Conservation (phyloP, 2,797 vertebrate species). For the Gastrophryne carolinensis region DNA sequence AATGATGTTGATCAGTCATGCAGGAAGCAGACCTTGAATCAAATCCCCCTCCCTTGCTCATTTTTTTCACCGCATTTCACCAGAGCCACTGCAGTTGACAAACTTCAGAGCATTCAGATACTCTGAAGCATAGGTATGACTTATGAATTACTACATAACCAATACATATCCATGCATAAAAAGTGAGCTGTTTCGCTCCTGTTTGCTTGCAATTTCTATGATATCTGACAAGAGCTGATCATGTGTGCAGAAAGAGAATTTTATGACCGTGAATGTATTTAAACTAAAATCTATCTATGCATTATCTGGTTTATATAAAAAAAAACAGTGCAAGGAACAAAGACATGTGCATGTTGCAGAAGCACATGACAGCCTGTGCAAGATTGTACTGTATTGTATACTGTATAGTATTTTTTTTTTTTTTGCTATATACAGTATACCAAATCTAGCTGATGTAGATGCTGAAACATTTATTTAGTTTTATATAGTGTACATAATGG, state of each 20-base stretch:
- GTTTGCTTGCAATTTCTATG: slow-evolving; percentile 43
- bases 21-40: slow-evolving; percentile 76
- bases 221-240: slow-evolving; percentile 37
- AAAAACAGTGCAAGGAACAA: background rate
- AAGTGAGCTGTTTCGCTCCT: slow-evolving; percentile 40
- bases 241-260: slow-evolving; percentile 23
- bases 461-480: too few relatives aligned
- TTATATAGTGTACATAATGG: too few relatives aligned
- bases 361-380: background rate
- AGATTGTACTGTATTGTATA: too few relatives aligned
- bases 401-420: too few relatives aligned
- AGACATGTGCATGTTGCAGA: background rate
- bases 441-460: too few relatives aligned
- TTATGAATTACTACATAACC: slow-evolving; percentile 44
- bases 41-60: slow-evolving; percentile 40
- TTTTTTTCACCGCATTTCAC: slow-evolving; percentile 37
- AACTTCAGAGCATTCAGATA: slow-evolving; percentile 37
- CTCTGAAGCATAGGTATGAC: slow-evolving; percentile 49
- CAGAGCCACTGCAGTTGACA: slow-evolving; percentile 48
- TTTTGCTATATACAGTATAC: too few relatives aligned
- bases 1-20: slow-evolving; percentile 85
- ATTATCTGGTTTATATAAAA: background rate
- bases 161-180: slow-evolving; percentile 48
- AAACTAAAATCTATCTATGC: background rate
- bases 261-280: slow-evolving; percentile 25